Evolutionary conservation across 1,140 invertebrate species (phyloP).

Genomic region (Temnothorax curvispinosus): DNA sequence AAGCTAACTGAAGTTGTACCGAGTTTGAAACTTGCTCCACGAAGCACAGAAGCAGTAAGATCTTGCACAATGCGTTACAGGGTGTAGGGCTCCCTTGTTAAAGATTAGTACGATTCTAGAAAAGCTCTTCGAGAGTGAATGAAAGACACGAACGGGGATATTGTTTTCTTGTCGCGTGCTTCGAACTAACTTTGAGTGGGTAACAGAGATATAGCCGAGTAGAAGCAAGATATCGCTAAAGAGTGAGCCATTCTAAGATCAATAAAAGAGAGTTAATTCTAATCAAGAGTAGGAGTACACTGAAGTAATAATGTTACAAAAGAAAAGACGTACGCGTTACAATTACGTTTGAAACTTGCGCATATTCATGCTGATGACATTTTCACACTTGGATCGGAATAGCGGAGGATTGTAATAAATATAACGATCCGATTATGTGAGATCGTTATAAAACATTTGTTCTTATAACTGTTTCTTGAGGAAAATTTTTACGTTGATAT

Average conservation of each 20-base stretch:
- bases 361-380: neutral
- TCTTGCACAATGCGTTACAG: conserved; percentile 46
- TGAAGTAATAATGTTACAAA: neutral
- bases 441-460: neutral
- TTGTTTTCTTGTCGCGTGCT: conserved; percentile 66
- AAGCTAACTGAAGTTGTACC: conserved; percentile 57
- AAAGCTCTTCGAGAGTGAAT: conserved; percentile 62
- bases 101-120: conserved; percentile 68
- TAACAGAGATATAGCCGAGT: neutral
- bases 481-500: conserved; percentile 64
- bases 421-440: neutral
- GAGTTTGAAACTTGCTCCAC: conserved; percentile 49
- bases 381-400: neutral
- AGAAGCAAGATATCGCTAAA: conserved; percentile 14
- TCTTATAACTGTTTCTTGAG: conserved; percentile 17
- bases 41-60: conserved; percentile 37
- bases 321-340: neutral
- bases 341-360: neutral
- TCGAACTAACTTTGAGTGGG: conserved; percentile 13
- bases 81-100: conserved; percentile 57
- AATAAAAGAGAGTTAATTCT: neutral
- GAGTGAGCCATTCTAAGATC: neutral
- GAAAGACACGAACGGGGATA: conserved; percentile 62
- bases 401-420: neutral
- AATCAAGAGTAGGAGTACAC: neutral